Base-by-base conservation (phyloP, 2,888 invertebrate genomes). In the Rhorus exstirpatorius region DNA sequence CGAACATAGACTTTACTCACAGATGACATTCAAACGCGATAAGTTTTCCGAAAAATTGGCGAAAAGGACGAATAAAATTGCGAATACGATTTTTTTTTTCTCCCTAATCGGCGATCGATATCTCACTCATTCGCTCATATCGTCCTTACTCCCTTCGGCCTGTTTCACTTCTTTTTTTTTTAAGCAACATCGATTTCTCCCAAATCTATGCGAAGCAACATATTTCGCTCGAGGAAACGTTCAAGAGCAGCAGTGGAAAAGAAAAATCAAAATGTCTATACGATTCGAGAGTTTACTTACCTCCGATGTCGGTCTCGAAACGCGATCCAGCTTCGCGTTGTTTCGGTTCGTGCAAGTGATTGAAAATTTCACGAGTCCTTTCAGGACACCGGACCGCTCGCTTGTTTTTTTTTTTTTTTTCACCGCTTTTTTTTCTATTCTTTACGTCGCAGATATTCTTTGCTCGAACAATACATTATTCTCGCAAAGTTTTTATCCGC, bases 121-220 rank as follows among this genome's bases (percentile, higher is more conserved):
- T 24, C 41, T 19, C 51, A 68, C 26, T 24, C 24, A 31, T 14
- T 55, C 21, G 38, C 26, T 19, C 26, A 55, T 10, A 63, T 38
- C 77, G 77, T 63, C 72, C 72, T 77, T 77, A 44, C 35, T 67
- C 67, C 79, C 76, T 51, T 77, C 72, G 65, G 65, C 72, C 58
- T 67, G 12, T 24, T 70, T 70, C 21, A n/a, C 26, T 26, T 14
- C 17, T 60, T 35, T 19, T 44, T 17, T n/a, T 10, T 38, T 58
- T 55, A 3, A 51, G 21, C 26, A 10, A 17, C 14, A n/a, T 8
- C 14, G 1, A 17, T 3, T 63, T 14, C 3, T 3, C 2, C 24
- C 26, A 26, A 65, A 46, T 46, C 17, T 46, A 10, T 14, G 10
- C 14, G 46, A 31, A 26, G 46, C 0, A 31, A 31, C 14, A 17